Base-by-base conservation (phyloP, 2,113 vertebrate genomes). In the Mystacornis crossleyi region DNA sequence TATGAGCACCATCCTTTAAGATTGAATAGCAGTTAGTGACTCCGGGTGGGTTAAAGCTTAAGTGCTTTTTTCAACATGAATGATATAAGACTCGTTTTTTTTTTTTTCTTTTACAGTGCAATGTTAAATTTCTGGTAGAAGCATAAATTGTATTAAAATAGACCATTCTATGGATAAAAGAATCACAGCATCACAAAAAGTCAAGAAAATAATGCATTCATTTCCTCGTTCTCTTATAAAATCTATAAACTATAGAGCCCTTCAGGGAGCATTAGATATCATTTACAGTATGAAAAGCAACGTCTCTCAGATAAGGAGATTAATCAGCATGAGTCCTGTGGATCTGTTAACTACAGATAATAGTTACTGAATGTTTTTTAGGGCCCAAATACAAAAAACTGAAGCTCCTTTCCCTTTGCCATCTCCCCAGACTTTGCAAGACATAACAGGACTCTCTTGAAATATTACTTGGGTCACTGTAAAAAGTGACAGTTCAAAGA, bases 81-180 rank as follows among this genome's bases (percentile, higher is more conserved):
- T 81, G 55, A 93, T 82, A 80, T 81, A 96, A 84, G 18, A 28
- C 5, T 77, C 14, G n/a, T 3, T 45, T 74, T 66, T 38, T 58
- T 43, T 43, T 77, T 79, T 93, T 57, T 61, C 51, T 91, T 84
- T 81, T 53, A 61, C 51, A 73, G 12, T 89, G 67, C 84, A 96
- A 89, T 62, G 48, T 80, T 86, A 93, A 95, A 96, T 86, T 81
- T 40, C 42, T 96, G 67, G 64, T 90, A 92, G 95, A 94, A 80
- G 54, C 60, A 77, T 55, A 66, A 96, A 95, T 75, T 95, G 47
- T 74, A 93, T 94, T 95, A 86, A 96, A 97, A 97, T 84, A 34
- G 61, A 79, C 66, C 25, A 71, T 89, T 93, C 47, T 79, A 42
- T 57, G 80, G 93, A 94, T 94, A 95, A 75, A 24, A 77, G 51